Conservation (phyloP, 1,140 invertebrate species). For the Trichomalopsis sarcophagae region DNA sequence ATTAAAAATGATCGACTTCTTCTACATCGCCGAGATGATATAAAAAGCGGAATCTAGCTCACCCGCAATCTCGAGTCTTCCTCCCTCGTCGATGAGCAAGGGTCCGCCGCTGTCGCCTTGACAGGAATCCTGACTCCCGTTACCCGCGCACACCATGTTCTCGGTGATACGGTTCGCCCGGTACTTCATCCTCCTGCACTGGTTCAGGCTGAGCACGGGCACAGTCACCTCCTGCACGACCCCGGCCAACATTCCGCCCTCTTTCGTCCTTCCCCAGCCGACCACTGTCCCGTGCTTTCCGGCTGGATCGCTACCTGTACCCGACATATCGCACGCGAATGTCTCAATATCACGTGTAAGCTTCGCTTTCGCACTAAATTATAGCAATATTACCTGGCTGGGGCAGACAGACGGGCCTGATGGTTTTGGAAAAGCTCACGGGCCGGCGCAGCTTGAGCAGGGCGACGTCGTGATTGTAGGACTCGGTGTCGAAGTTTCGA, state of each 20-base stretch:
- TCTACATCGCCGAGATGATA: background rate
- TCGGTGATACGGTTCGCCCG: constrained; percentile 85
- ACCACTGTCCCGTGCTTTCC: constrained; percentile 85
- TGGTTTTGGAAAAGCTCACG: constrained; percentile 85
- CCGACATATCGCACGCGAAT: too few species aligned
- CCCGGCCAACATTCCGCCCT: constrained; percentile 87
- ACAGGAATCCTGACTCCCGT: constrained; percentile 87
- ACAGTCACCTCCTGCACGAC: constrained; percentile 89
- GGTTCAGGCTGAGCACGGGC: constrained; percentile 85
- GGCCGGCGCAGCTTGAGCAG: constrained; percentile 85
- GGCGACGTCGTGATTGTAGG: constrained; percentile 92
- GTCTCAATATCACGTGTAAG: constrained; percentile 11
- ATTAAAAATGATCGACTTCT: too few species aligned
- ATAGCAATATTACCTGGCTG: constrained; percentile 63
- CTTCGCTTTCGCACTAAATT: too few species aligned
- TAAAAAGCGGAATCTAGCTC: background rate
- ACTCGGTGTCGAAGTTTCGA: constrained; percentile 87
- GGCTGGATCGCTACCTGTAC: constrained; percentile 80
- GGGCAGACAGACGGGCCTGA: constrained; percentile 88
- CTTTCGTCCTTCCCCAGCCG: constrained; percentile 88
- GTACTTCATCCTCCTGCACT: constrained; percentile 89
- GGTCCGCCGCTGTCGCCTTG: constrained; percentile 91
- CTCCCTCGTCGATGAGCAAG: constrained; percentile 81
- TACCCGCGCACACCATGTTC: constrained; percentile 88
- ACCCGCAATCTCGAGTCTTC: constrained; percentile 86